Evolutionary conservation across 2,888 invertebrate genomes (phyloP).

Genomic region (Temnothorax unifasciatus): DNA sequence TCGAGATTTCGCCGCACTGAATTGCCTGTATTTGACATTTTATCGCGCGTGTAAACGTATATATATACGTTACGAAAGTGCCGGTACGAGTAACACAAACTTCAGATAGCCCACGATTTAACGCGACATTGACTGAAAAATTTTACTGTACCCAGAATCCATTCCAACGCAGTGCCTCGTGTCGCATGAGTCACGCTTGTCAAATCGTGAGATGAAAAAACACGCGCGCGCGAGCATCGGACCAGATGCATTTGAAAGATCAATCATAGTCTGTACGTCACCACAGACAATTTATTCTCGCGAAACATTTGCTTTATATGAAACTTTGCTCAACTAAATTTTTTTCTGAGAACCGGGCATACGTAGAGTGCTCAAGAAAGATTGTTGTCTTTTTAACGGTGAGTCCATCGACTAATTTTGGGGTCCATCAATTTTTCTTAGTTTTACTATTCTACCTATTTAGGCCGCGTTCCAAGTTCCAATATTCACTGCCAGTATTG

Average conservation of each 20-base stretch:
- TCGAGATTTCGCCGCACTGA: not conserved
- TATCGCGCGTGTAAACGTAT: not conserved
- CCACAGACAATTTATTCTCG: not conserved
- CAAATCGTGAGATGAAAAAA: not conserved
- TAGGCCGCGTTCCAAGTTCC: not conserved
- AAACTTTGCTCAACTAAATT: not conserved
- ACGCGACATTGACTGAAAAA: not conserved
- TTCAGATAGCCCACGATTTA: not conserved
- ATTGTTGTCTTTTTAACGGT: not conserved
- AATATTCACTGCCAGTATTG: too few species aligned
- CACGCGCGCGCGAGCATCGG: too few species aligned
- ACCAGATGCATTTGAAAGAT: constrained; percentile 33
- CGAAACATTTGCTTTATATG: not conserved
- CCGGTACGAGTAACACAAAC: not conserved
- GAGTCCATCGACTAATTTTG: not conserved
- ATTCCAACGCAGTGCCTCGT: not conserved
- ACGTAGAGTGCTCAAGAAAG: not conserved
- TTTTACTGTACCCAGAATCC: constrained; percentile 5
- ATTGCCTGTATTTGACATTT: not conserved
- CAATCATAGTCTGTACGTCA: constrained; percentile 43
- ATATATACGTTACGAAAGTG: not conserved
- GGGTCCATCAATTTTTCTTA: not conserved
- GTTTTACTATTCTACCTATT: not conserved
- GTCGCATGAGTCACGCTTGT: constrained; percentile 4
- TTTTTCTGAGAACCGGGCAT: not conserved